Conservation (phyloP, 2,888 invertebrate species). For the Pycnomerus fuliginosus region DNA sequence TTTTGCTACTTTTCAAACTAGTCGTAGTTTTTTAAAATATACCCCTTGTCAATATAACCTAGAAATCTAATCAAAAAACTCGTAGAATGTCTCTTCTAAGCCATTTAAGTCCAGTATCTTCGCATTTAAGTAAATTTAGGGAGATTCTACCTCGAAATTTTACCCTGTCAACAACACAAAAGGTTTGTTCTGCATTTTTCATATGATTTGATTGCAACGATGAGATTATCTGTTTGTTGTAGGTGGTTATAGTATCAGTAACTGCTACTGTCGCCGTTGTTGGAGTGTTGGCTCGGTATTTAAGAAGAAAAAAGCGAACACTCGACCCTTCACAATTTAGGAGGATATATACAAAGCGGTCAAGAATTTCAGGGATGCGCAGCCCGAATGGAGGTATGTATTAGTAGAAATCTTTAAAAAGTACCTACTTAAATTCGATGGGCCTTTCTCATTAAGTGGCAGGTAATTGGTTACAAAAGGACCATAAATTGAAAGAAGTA, state of each 20-base stretch:
- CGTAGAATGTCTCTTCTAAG: constrained; percentile 52
- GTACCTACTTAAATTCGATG: too few species aligned
- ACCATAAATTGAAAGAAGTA: too few species aligned
- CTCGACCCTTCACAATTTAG: constrained; percentile 62
- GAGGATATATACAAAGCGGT: constrained; percentile 60
- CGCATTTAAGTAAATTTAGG: constrained; percentile 58
- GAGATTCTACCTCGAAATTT: constrained; percentile 52
- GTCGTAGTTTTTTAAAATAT: neutral
- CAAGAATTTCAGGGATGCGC: constrained; percentile 62
- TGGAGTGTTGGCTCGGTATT: constrained; percentile 77
- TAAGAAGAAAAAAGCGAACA: constrained; percentile 69
- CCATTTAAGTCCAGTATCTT: constrained; percentile 59
- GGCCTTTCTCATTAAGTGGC: too few species aligned
- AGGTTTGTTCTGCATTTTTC: constrained; percentile 54
- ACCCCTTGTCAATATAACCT: constrained; percentile 9
- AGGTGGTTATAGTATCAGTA: constrained; percentile 73
- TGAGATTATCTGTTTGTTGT: constrained; percentile 32
- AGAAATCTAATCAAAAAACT: constrained; percentile 6
- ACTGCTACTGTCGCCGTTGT: constrained; percentile 80
- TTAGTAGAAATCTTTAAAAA: too few species aligned
- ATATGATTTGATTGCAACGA: neutral
- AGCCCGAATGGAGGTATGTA: constrained; percentile 64
- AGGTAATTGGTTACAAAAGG: too few species aligned
- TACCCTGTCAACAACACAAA: constrained; percentile 67
- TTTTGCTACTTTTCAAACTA: neutral